phyloP scores from a whole-genome alignment of 2,113 vertebrate species.

The Tursiops truncatus region DNA sequence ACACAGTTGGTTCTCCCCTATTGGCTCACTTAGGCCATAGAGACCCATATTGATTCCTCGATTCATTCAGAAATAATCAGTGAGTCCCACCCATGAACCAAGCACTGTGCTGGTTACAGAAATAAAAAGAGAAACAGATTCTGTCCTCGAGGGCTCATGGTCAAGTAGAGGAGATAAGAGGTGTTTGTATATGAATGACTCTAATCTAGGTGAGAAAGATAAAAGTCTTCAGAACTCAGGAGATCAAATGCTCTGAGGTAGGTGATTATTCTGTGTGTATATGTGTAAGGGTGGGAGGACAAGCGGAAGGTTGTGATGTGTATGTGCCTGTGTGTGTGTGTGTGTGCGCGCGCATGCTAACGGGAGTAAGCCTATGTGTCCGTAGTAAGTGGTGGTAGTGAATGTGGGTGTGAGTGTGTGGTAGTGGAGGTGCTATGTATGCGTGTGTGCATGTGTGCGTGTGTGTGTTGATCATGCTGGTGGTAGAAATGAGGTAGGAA shows the following conservation, averaged over 20 bases:
- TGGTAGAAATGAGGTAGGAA: not conserved
- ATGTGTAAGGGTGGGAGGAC: not conserved
- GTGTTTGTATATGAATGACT: conserved; percentile 8
- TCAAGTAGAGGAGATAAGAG: conserved; percentile 2
- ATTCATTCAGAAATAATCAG: conserved; percentile 36
- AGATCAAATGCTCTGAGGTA: not conserved
- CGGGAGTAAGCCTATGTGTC: not conserved
- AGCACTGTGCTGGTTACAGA: not conserved
- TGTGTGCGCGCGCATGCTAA: not conserved
- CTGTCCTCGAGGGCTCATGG: not conserved
- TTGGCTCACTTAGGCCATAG: not conserved
- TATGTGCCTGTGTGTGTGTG: not conserved
- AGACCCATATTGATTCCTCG: not conserved
- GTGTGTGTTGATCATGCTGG: not conserved
- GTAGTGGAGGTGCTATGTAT: not conserved
- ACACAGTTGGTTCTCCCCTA: not conserved
- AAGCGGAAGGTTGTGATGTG: not conserved
- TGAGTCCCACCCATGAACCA: not conserved
- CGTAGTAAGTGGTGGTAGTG: not conserved
- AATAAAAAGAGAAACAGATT: not conserved
- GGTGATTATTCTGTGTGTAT: not conserved
- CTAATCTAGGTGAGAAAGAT: not conserved
- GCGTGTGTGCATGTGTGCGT: not conserved
- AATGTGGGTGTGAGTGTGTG: not conserved
- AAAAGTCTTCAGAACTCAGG: not conserved